Base-by-base conservation (phyloP, 2,797 vertebrate species). In the Sebastes itinus region DNA sequence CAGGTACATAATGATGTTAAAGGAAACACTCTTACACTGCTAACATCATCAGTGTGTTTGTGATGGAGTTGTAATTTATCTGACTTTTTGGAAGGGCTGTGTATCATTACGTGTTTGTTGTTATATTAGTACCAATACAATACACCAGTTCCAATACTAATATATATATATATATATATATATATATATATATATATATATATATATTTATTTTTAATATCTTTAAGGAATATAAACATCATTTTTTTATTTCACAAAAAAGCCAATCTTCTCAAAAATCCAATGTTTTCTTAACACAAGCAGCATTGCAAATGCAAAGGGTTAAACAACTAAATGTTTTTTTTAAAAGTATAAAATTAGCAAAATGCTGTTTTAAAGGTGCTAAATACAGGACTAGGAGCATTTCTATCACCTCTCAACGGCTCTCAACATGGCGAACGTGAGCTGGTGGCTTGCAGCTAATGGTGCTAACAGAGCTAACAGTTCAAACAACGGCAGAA, bases 1-100 rank as follows among this genome's bases (percentile, higher is more conserved):
- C 98, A 99, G 98, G 98, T 99, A 95, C 22, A 38, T 13, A 25
- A 25, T 35, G 3, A 22, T 61, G 16, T n/a, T 56, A 6, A 55
- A 28, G 22, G 1, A 46, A 20, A 28, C 23, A 25, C 12, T 6
- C 8, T 59, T n/a, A 32, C 5, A 30, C 6, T 42, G 35, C 38
- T 59, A 1, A 35, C 58, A 13, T 20, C 52, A 66, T 61, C 27
- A 28, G 18, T 61, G 18, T 28, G n/a, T 67, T 72, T 78, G 16
- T 33, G 33, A 65, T 27, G 49, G 23, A 62, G 14, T 22, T 63
- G 14, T 22, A 12, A n/a, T 35, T 23, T 22, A 32, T 11, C n/a
- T 54, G 20, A 25, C 3, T 27, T 64, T 28, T 32, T n/a, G 14
- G 22, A 42, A 3, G 1, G 25, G 2, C 7, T 52, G 16, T 30